These are phyloP conservation scores for Porites lutea DNA, from an alignment of 64 coral and sea anemone genomes.

Conservation along the genomic window DNA sequence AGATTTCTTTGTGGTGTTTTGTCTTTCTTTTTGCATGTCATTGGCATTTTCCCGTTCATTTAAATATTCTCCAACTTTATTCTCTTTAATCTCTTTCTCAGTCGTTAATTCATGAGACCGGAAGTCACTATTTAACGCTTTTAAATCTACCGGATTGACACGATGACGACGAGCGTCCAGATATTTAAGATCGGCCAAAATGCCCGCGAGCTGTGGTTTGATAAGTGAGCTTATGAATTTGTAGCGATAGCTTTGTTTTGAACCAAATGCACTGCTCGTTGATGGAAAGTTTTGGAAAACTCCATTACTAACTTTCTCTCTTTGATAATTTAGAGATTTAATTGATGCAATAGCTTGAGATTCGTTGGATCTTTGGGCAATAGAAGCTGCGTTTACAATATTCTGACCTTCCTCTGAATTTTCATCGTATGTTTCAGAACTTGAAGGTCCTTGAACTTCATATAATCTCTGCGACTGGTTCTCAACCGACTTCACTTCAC, in stretches of 20 bases:
- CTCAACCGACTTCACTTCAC: not conserved
- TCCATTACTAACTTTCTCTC: not conserved
- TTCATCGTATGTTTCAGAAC: not conserved
- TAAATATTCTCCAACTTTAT: not conserved
- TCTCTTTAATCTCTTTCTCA: not conserved
- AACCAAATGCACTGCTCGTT: not conserved
- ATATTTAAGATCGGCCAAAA: constrained; percentile 11
- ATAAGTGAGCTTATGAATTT: constrained; percentile 23
- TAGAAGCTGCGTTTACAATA: constrained; percentile 13
- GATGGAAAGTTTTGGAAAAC: not conserved
- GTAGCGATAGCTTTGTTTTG: not conserved
- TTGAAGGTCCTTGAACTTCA: not conserved
- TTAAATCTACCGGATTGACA: not conserved
- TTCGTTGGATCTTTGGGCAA: not conserved
- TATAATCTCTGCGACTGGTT: not conserved
- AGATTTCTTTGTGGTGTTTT: not conserved
- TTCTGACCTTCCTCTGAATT: not conserved
- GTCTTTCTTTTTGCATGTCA: not conserved
- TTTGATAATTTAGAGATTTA: not conserved
- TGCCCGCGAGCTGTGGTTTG: constrained; percentile 1
- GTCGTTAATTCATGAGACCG: not conserved
- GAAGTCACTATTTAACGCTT: not conserved
- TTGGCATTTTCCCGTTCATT: not conserved
- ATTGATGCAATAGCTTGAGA: not conserved
- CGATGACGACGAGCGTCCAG: not conserved